Percentiles rank a stretch among this genome's conserved stretches.
Conservation (phyloP, 1,140 invertebrate genomes). For the Temnothorax curvispinosus region DNA sequence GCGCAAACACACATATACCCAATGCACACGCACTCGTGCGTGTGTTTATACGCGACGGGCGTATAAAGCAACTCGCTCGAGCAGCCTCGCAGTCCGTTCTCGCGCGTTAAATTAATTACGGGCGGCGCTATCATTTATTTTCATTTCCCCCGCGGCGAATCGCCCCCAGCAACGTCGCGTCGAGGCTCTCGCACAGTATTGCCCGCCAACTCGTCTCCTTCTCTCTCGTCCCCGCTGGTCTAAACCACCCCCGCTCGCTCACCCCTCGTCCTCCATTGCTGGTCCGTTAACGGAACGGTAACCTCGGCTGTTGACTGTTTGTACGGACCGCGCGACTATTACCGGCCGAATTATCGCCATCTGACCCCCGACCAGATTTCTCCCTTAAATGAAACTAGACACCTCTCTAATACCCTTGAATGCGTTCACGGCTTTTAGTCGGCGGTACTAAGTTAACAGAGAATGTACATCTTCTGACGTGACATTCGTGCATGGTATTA, state of each 20-base stretch:
- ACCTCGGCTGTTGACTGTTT: slow-evolving; percentile 58
- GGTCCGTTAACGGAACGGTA: slow-evolving; percentile 58
- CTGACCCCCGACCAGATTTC: slow-evolving; percentile 63
- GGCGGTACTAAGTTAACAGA: neutral
- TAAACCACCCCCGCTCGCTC: neutral
- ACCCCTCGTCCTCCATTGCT: slow-evolving; percentile 43
- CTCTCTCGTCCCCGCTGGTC: neutral
- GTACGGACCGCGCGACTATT: slow-evolving; percentile 66
- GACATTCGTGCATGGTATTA: neutral
- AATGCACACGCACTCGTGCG: neutral
- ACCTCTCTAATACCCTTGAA: slow-evolving; percentile 63
- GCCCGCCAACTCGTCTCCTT: neutral
- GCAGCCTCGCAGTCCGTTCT: slow-evolving; percentile 75
- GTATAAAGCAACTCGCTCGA: slow-evolving; percentile 72
- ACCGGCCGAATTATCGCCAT: slow-evolving; percentile 72
- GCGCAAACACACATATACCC: neutral
- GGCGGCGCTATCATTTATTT: slow-evolving; percentile 83
- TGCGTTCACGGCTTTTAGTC: slow-evolving; percentile 68
- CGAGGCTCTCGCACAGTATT: slow-evolving; percentile 32
- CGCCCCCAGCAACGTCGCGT: slow-evolving; percentile 47
- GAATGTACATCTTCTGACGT: neutral
- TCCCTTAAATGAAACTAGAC: slow-evolving; percentile 73
- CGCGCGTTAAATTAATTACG: slow-evolving; percentile 84
- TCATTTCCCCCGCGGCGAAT: slow-evolving; percentile 82
- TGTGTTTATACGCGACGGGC: slow-evolving; percentile 63